These are phyloP conservation scores for Geophilus truncorum DNA, from an alignment of 2,888 invertebrate genomes.

Conservation along the genomic window DNA sequence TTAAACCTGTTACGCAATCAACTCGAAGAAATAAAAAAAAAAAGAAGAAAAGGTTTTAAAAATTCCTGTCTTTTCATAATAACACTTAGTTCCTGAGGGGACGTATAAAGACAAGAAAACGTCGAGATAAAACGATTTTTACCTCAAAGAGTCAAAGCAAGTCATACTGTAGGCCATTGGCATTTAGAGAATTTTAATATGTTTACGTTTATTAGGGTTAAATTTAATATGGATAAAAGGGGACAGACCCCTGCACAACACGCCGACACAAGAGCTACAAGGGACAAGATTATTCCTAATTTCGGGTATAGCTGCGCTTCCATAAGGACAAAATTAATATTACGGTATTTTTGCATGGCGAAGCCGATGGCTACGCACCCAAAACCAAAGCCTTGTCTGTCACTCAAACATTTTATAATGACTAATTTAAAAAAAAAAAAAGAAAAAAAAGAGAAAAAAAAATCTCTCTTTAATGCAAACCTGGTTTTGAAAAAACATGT, in stretches of 20 bases:
- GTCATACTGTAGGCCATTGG: conserved; percentile 3
- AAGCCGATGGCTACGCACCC: background rate
- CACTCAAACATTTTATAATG: background rate
- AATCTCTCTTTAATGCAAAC: background rate
- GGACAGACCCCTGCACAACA: conserved; percentile 6
- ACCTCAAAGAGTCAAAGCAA: conserved; percentile 18
- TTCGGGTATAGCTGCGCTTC: background rate
- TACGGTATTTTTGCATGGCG: background rate
- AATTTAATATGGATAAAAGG: conserved; percentile 29
- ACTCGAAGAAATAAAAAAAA: background rate
- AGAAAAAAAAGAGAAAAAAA: background rate
- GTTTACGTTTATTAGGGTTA: conserved; percentile 31
- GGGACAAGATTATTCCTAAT: background rate
- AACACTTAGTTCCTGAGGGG: conserved; percentile 15
- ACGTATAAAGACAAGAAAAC: conserved; percentile 25
- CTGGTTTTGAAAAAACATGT: background rate
- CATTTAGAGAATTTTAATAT: conserved; percentile 33
- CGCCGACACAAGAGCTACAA: conserved; percentile 18
- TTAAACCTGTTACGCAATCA: conserved; percentile 16
- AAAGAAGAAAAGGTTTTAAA: background rate
- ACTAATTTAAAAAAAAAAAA: background rate
- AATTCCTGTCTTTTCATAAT: conserved; percentile 16
- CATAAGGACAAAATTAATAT: background rate
- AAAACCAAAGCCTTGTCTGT: background rate
- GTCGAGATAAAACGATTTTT: conserved; percentile 27